Base-by-base conservation (phyloP, 2,888 invertebrate species). In the Epirrhoe alternata region DNA sequence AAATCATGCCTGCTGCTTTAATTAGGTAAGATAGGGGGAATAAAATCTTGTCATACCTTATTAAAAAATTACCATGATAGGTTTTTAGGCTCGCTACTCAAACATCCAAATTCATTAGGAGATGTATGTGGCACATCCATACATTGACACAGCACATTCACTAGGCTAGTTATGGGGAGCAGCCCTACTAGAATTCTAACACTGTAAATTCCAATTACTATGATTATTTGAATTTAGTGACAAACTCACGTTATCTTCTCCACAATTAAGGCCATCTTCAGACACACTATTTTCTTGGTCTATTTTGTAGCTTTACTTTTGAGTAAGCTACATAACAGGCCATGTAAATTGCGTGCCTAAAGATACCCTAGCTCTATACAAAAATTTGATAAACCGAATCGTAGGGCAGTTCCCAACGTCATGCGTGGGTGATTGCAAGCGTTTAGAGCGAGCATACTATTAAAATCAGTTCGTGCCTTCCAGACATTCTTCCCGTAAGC, bases 401-500 rank as follows among this genome's bases (percentile, higher is more conserved):
- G 14, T 17, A 17, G 42, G 55, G 17, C 55, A 42, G 56, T 56
- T 55, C 42, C 45, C 31, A 51, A 6, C n/a, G 16, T 49, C 6
- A 59, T 51, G 61, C 33, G 45, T 42, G 8, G 12, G 59, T n/a
- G 49, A 50, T 42, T 50, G 6, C 49, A 50, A 14, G 35, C n/a
- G 31, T 57, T 47, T 31, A 47, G 31, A 58, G 55, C 61, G 63
- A 52, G 38, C 69, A 47, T 53, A 33, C 54, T 55, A 65, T 64
- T 57, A 50, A 38, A 57, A 69, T 50, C 50, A 60, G 66, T 52
- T 63, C 61, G 72, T 80, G 79, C 72, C 69, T 89, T 90, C 77
- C 89, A 94, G 93, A 74, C 84, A 91, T 77, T 70, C 86, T 68
- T 77, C 87, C 66, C 85, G 94, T 68, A 86, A 86, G 75, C 83